A percentile compares a stretch with the other conserved stretches of the same genome.
These are phyloP conservation scores for Netelia melanura DNA, from an alignment of 2,888 invertebrate species.

Conservation along the genomic window DNA sequence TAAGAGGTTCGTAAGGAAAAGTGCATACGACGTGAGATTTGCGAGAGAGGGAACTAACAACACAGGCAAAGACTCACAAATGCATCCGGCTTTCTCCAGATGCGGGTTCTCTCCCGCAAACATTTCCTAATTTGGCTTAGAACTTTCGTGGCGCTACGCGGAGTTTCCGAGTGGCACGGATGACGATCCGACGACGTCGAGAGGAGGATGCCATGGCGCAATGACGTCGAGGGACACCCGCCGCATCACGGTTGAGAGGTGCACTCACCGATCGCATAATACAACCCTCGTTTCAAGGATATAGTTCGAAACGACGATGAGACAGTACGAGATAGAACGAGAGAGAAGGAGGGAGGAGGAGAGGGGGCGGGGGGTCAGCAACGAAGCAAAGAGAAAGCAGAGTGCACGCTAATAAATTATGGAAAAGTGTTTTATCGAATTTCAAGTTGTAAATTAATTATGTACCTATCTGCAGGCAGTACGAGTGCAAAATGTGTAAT, in stretches of 20 bases:
- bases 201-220: not conserved
- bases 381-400: not conserved
- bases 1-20: not conserved
- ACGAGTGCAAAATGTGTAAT: too few relatives aligned
- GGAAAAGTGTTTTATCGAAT: not conserved
- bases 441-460: not conserved
- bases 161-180: constrained; percentile 24
- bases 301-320: constrained; percentile 39
- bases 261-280: constrained; percentile 48
- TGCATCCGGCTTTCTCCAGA: not conserved
- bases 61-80: not conserved
- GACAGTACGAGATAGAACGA: not conserved
- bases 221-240: constrained; percentile 12
- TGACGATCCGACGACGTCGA: constrained; percentile 18
- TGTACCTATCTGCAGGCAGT: not conserved
- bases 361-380: not conserved
- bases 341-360: not conserved
- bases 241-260: constrained; percentile 7
- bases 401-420: not conserved
- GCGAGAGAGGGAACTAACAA: not conserved
- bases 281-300: constrained; percentile 14
- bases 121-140: constrained; percentile 53
- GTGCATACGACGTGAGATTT: not conserved
- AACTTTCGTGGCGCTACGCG: constrained; percentile 45
- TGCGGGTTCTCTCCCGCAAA: constrained; percentile 4